A percentile compares a stretch with the other conserved stretches of the same genome.
phyloP scores from a whole-genome alignment of 2,113 vertebrate species.

The Notechis scutatus region DNA sequence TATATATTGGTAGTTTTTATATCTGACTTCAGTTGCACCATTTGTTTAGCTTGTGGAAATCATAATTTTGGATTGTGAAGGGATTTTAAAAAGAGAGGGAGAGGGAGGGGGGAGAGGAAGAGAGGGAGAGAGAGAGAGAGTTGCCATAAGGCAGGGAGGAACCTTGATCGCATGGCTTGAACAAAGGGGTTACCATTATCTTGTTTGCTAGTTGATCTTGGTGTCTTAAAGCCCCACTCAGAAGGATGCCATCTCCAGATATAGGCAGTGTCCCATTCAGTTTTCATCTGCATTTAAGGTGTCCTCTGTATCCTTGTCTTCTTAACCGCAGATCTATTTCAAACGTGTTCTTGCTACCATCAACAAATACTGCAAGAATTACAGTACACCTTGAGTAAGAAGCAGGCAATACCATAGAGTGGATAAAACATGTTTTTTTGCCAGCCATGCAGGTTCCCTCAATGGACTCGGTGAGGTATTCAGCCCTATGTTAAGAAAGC shows the following conservation, averaged over 20 bases:
- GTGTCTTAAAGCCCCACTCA: not conserved
- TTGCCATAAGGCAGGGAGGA: not conserved
- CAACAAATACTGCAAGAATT: not conserved
- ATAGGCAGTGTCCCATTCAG: not conserved
- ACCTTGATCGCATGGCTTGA: not conserved
- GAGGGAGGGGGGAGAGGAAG: not conserved
- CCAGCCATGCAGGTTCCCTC: not conserved
- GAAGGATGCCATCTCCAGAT: not conserved
- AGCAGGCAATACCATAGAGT: not conserved
- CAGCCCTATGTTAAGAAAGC: not conserved
- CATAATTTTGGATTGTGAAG: not conserved
- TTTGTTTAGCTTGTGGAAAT: not conserved
- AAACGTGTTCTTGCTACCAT: not conserved
- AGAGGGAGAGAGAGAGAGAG: not conserved
- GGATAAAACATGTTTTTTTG: not conserved
- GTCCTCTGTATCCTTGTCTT: not conserved
- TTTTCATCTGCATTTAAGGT: not conserved
- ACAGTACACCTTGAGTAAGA: not conserved
- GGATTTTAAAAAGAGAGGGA: not conserved
- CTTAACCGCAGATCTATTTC: not conserved
- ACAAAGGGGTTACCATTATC: not conserved
- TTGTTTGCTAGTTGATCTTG: not conserved
- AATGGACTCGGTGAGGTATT: not conserved
- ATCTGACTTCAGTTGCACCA: not conserved
- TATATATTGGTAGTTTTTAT: not conserved